Evolutionary conservation across 2,797 vertebrate genomes (phyloP), one percentile per base, ranked within the genome.

Genomic region (Perodicticus potto): DNA sequence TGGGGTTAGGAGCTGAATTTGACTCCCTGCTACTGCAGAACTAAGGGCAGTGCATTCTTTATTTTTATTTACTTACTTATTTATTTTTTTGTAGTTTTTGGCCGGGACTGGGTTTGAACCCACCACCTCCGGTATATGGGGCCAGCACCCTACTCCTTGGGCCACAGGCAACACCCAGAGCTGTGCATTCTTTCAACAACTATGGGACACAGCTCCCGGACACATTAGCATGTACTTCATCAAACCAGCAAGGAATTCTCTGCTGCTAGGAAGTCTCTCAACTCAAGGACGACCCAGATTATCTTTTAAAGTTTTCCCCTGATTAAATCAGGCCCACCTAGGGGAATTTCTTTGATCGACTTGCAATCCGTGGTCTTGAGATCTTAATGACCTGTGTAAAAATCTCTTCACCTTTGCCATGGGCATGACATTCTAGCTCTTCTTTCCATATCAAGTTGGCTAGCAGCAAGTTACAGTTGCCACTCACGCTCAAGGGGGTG

Each of bases 311-410:
- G 19, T 3, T 72, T 73, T 59, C 49, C 43, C 12, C 11, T 82
- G 27, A 37, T 73, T 13, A 73, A 13, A 3, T 14, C 23, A 87
- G 40, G 10, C 32, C 61, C 8, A 32, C 17, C 19, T 1, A 23
- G 32, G 14, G 81, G 25, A 55, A 92, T 72, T 5, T 76, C 43
- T 37, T 45, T 59, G 27, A 10, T 73, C 4, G 20, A 5, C 32
- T 81, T 32, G n/a, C 27, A 43, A 17, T 59, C 53, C 59, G 16
- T 4, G 32, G 5, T 32, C 2, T n/a, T 0, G 0, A 3, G 65
- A 37, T 63, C 20, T 65, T 73, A 40, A 37, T 40, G 59, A 40
- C 10, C 70, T 61, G 29, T 37, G 4, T 57, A 37, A 76, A 76
- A 95, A 29, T 49, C 10, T 27, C 23, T 73, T 43, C 6, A 8